phyloP scores from a whole-genome alignment of 2,113 vertebrate species.

The Neoarius graeffei region DNA sequence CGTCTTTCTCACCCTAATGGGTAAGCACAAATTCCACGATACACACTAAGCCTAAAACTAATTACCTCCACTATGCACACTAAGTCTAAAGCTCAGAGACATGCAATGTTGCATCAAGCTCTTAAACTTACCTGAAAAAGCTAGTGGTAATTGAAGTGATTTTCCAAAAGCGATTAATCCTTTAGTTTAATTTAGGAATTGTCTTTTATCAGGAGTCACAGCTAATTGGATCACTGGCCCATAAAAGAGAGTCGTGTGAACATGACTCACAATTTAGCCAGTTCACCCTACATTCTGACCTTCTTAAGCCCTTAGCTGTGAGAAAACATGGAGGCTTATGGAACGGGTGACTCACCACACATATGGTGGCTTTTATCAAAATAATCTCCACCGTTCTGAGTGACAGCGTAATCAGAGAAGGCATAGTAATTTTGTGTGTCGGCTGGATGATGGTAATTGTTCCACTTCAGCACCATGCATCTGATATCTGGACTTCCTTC shows the following conservation, averaged over 20 bases:
- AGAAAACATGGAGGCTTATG: constrained; percentile 35
- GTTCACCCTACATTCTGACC: constrained; percentile 36
- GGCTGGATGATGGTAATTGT: constrained; percentile 65
- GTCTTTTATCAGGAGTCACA: constrained; percentile 35
- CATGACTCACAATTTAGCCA: constrained; percentile 28
- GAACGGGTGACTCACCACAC: constrained; percentile 46
- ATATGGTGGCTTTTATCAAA: constrained; percentile 60
- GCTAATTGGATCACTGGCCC: constrained; percentile 42
- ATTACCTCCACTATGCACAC: constrained; percentile 3
- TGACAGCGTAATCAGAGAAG: constrained; percentile 66
- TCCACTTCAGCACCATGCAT: constrained; percentile 64
- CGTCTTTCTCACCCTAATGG: not conserved
- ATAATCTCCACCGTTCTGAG: constrained; percentile 64
- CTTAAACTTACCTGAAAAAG: constrained; percentile 14
- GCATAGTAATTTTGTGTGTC: constrained; percentile 66
- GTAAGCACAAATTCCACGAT: not conserved
- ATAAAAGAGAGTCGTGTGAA: constrained; percentile 35
- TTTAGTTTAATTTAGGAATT: constrained; percentile 33
- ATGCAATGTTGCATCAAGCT: constrained; percentile 9
- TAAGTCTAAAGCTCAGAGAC: constrained; percentile 13
- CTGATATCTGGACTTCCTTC: constrained; percentile 69
- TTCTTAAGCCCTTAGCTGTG: constrained; percentile 34
- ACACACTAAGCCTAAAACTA: constrained; percentile 16
- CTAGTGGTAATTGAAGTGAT: constrained; percentile 24
- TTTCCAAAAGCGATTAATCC: constrained; percentile 35